phyloP scores from a whole-genome alignment of 2,113 vertebrate species.

The Clupea harengus region DNA sequence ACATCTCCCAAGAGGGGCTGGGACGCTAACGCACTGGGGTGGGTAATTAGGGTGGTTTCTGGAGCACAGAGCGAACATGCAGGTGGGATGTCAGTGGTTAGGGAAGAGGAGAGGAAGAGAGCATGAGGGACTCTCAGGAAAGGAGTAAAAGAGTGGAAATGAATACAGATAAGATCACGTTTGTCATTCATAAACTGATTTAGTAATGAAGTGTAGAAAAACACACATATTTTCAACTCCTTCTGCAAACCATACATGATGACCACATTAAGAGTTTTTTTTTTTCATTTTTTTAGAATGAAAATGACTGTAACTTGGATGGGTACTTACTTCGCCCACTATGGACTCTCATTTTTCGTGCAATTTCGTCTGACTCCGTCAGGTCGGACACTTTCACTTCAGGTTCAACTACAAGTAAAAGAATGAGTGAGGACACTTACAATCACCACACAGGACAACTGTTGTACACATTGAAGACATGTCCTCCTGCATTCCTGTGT shows the following conservation, averaged over 20 bases:
- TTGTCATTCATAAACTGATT: not conserved
- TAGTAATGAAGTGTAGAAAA: not conserved
- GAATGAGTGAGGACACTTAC: not conserved
- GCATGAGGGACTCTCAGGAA: not conserved
- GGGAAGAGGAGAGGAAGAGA: not conserved
- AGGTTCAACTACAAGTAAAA: slow-evolving; percentile 68
- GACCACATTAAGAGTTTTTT: not conserved
- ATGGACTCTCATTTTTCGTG: slow-evolving; percentile 84
- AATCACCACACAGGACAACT: not conserved
- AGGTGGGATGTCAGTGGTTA: not conserved
- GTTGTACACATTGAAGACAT: not conserved
- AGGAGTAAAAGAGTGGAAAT: not conserved
- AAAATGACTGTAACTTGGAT: not conserved
- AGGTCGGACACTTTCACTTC: slow-evolving; percentile 91
- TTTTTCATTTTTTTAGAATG: not conserved
- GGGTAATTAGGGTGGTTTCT: not conserved
- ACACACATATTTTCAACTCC: not conserved
- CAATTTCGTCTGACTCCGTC: slow-evolving; percentile 85
- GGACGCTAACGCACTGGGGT: not conserved
- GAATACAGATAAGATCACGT: not conserved
- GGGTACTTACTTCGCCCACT: slow-evolving; percentile 79
- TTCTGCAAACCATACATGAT: not conserved
- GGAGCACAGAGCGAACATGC: not conserved
- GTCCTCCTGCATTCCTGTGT: not conserved
- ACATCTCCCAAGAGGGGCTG: not conserved